phyloP scores from a whole-genome alignment of 2,888 invertebrate genomes.

The Lordiphosa fenestrarum region DNA sequence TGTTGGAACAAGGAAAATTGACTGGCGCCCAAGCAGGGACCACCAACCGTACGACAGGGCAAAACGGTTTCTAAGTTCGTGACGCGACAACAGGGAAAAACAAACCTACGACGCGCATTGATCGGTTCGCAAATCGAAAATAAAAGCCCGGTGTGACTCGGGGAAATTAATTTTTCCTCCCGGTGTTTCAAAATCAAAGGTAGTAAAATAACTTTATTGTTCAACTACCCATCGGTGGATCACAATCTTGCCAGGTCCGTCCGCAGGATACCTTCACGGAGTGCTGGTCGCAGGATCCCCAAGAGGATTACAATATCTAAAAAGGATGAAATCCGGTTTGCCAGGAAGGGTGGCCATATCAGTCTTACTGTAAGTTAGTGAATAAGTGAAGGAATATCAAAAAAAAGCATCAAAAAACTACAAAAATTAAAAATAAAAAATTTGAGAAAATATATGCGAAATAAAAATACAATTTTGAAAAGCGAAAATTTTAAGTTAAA shows the following conservation, averaged over 20 bases:
- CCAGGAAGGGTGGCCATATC: conserved; percentile 4
- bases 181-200: too few species aligned
- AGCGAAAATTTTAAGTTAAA: too few species aligned
- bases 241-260: conserved; percentile 2
- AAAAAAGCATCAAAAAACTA: neutral
- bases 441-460: too few species aligned
- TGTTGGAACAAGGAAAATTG: too few species aligned
- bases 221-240: neutral
- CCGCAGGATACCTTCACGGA: neutral
- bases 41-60: too few species aligned
- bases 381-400: neutral
- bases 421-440: neutral
- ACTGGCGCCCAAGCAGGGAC: too few species aligned
- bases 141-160: neutral
- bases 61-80: conserved; percentile 5
- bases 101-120: too few species aligned
- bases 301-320: neutral
- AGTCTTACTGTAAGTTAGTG: conserved; percentile 1
- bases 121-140: neutral
- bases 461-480: too few species aligned
- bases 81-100: neutral
- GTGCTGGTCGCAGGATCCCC: neutral
- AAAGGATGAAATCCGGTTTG: neutral
- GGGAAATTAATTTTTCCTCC: conserved; percentile 5
- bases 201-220: too few species aligned